Evolutionary conservation across 2,888 invertebrate species (phyloP).

Genomic region (Periphyllus acericola): DNA sequence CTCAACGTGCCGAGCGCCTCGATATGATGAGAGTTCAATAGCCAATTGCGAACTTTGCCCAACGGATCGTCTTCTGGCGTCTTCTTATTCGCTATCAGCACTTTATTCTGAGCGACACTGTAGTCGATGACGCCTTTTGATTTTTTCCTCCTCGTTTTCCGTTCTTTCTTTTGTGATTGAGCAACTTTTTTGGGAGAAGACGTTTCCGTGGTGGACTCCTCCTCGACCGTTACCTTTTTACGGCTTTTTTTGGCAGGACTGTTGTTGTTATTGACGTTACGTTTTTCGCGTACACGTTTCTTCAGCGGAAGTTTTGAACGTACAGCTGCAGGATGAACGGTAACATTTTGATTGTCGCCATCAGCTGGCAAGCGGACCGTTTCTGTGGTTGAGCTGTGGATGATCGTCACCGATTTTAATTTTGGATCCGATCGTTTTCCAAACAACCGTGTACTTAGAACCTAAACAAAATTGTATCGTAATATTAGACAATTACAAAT

Average conservation of each 20-base stretch:
- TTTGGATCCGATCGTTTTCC: constrained; percentile 84
- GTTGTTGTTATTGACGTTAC: constrained; percentile 61
- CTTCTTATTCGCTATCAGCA: constrained; percentile 63
- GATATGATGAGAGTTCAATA: constrained; percentile 77
- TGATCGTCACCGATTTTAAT: constrained; percentile 86
- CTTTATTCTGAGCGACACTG: constrained; percentile 72
- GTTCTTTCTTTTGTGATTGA: constrained; percentile 68
- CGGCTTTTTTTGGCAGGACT: constrained; percentile 65
- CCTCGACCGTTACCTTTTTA: constrained; percentile 66
- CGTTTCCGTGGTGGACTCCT: constrained; percentile 66
- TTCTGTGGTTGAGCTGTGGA: constrained; percentile 89
- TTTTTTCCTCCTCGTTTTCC: constrained; percentile 68
- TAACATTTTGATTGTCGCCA: constrained; percentile 73
- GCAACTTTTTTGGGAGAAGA: constrained; percentile 71
- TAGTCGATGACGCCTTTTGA: constrained; percentile 83
- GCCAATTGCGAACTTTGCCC: constrained; percentile 88
- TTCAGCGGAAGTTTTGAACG: constrained; percentile 88
- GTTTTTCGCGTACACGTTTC: constrained; percentile 75
- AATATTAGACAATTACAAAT: not conserved
- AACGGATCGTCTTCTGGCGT: constrained; percentile 71
- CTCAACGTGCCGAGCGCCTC: constrained; percentile 71
- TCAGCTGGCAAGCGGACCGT: constrained; percentile 78
- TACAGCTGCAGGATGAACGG: constrained; percentile 84
- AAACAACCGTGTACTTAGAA: constrained; percentile 81
- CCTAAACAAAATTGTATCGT: constrained; percentile 69